Conservation (phyloP, 2,113 vertebrate species). For the Muntiacus reevesi region DNA sequence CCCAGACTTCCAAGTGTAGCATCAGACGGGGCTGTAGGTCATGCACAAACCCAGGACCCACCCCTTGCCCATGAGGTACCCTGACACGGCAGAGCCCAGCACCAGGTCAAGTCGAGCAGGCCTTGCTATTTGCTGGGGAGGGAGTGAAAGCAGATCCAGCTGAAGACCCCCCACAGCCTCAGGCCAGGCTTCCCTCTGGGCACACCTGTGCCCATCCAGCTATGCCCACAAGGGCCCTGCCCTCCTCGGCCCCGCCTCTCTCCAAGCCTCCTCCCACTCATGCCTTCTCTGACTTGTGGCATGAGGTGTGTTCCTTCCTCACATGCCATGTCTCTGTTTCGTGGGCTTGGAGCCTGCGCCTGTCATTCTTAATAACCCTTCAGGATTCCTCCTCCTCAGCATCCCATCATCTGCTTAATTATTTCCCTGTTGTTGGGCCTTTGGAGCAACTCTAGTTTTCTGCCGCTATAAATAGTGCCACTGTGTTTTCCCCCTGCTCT, state of each 20-base stretch:
- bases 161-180: background rate
- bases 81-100: background rate
- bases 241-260: background rate
- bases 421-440: background rate
- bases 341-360: accelerated
- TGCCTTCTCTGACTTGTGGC: background rate
- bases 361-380: background rate
- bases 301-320: background rate
- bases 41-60: background rate
- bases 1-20: too few relatives aligned
- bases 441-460: background rate
- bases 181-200: too few relatives aligned
- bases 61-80: background rate
- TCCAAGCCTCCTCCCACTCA: background rate
- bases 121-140: background rate
- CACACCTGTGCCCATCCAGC: accelerated
- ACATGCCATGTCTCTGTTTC: accelerated
- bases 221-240: background rate
- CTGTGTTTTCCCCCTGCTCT: background rate
- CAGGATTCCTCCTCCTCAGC: background rate
- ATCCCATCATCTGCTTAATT: background rate
- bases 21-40: background rate
- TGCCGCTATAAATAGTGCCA: background rate
- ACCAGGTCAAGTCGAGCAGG: background rate
- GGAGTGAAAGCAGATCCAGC: background rate